phyloP scores from a whole-genome alignment of 2,797 vertebrate genomes.

The Fundulus diaphanus region DNA sequence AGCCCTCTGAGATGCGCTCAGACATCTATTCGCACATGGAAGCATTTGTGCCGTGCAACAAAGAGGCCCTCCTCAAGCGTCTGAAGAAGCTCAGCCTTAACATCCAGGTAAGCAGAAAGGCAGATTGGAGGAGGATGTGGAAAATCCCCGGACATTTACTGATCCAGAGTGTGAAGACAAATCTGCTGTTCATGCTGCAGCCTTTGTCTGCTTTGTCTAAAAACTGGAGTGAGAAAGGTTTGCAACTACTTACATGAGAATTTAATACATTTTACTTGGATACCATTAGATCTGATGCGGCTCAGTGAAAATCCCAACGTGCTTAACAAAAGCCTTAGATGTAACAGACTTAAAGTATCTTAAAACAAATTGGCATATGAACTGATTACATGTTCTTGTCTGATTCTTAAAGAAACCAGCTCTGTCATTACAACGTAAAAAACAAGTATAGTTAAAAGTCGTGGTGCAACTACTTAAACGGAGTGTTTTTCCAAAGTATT shows the following conservation, averaged over 20 bases:
- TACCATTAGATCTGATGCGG: too few species aligned
- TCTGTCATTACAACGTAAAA: too few species aligned
- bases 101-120: conserved; percentile 86
- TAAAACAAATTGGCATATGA: too few species aligned
- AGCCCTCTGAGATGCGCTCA: conserved; percentile 84
- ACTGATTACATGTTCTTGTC: too few species aligned
- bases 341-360: too few species aligned
- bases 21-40: conserved; percentile 92
- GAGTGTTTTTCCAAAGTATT: too few species aligned
- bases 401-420: too few species aligned
- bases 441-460: too few species aligned
- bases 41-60: conserved; percentile 97
- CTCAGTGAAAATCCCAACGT: too few species aligned
- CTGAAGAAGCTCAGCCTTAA: conserved; percentile 96
- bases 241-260: neutral
- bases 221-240: conserved; percentile 15
- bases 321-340: too few species aligned
- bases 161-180: conserved; percentile 3
- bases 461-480: too few species aligned
- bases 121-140: conserved; percentile 18
- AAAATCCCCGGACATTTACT: conserved; percentile 3
- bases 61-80: conserved; percentile 94
- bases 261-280: neutral
- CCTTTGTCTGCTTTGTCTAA: conserved; percentile 8
- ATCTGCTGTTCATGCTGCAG: neutral